Evolutionary conservation across 2,797 vertebrate genomes (phyloP), one percentile per base, ranked within the genome.

Genomic region (Spondyliosoma cantharus): DNA sequence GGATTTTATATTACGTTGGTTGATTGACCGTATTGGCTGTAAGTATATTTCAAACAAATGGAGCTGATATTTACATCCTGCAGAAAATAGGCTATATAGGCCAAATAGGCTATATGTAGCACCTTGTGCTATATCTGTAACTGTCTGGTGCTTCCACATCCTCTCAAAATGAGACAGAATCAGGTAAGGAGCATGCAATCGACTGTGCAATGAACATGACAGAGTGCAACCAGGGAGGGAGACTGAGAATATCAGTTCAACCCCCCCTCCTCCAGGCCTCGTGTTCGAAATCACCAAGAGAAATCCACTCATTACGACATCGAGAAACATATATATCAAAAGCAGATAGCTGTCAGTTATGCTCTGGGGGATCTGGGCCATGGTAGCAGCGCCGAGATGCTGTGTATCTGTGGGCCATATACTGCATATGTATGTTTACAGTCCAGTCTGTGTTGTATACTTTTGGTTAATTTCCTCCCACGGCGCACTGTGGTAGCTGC

Each of bases 271-370:
- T 89, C 78, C 53, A 72, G 77, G 79, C 75, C 48, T 64, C 7
- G 12, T 84, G 74, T 76, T 65, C 72, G 64, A 87, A 74, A 84
- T 71, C 69, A 61, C 81, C 80, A 58, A 77, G 71, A 75, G 81
- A 85, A 88, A 88, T 86, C 60, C 37, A 25, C 89, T 93, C 87
- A 93, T 93, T 94, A 93, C 78, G 74, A 85, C 68, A 62, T 52
- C 14, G 63, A 91, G 90, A 89, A 90, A 83, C 82, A 80, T 88
- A 91, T 92, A 85, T 78, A 92, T 92, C 91, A 93, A 84, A 90
- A 65, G 17, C 79, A 83, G 74, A 90, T 87, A 81, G 81, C 70
- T 85, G 83, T 84, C 86, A 81, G 81, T 70, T 87, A 19, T 86
- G 62, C 81, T 80, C 78, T 81, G 57, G 68, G 75, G 83, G 63